These are phyloP conservation scores for Huso huso DNA, from an alignment of 2,797 vertebrate genomes.

Conservation along the genomic window DNA sequence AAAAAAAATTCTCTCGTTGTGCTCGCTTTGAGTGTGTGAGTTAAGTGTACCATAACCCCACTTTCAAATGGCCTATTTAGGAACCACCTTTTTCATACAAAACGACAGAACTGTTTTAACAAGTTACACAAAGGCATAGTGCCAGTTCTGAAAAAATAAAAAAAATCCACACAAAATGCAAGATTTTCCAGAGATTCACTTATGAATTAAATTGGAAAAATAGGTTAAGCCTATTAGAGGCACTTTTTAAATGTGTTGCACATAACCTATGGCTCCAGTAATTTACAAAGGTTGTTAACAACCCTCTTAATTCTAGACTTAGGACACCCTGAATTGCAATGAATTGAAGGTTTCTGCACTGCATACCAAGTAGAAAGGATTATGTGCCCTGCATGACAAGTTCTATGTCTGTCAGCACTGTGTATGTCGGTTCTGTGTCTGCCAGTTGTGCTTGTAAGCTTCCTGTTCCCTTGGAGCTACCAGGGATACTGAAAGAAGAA, in stretches of 20 bases:
- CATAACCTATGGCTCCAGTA: not conserved
- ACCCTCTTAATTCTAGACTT: not conserved
- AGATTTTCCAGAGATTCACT: too few relatives aligned
- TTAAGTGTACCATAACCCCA: too few relatives aligned
- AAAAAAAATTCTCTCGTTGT: too few relatives aligned
- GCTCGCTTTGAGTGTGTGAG: too few relatives aligned
- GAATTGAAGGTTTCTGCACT: not conserved
- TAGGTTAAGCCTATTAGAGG: too few relatives aligned
- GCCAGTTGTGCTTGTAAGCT: not conserved
- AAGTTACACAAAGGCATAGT: too few relatives aligned
- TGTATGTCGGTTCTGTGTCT: not conserved
- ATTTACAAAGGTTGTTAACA: not conserved
- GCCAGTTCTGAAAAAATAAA: too few relatives aligned
- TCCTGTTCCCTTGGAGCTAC: not conserved
- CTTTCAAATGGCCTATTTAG: too few relatives aligned
- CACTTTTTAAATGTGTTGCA: not conserved
- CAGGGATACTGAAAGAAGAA: not conserved
- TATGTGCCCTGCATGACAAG: slow-evolving; percentile 6
- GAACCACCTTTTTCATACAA: too few relatives aligned
- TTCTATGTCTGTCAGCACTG: not conserved
- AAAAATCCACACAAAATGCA: too few relatives aligned
- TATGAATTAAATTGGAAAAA: too few relatives aligned
- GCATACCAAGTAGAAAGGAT: not conserved
- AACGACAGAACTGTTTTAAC: too few relatives aligned
- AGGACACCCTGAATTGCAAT: not conserved